Evolutionary conservation across 1,140 invertebrate species (phyloP), one percentile per base, ranked within the genome.

Genomic region (Drosophila ananassae): DNA sequence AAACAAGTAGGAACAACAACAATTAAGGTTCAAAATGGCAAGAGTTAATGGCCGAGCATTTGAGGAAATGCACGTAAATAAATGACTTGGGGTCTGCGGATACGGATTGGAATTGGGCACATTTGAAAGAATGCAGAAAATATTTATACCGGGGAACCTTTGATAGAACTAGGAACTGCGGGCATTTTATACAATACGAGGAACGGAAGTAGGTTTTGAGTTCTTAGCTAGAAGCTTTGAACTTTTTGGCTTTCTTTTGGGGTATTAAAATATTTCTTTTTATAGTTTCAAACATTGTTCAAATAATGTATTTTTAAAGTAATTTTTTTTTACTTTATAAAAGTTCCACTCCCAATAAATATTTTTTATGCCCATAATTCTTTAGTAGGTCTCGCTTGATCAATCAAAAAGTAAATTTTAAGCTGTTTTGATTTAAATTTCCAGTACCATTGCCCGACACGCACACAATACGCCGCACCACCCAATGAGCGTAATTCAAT

Each of bases 11-110:
- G 46, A 74, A 64, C 32, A 74, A 71, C 48, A 71, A 80, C 82
- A 89, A 87, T 89, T 83, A 76, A 79, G 72, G 60, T 87, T 57
- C 62, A 62, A 82, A 73, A 58, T 76, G 53, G 57, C 61, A 82
- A 89, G 87, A 83, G 83, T 66, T 76, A 89, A 82, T 71, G 83
- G 71, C 83, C 79, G 55, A 77, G 64, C 51, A 75, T 64, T 64
- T 59, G 61, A 68, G 60, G 68, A 81, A 84, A 85, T 63, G 66
- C 62, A 60, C 53, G 47, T 51, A 55, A 44, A 44, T 44, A 37
- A 50, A 66, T 55, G 57, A 50, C 63, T 68, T 41, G 9, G 3
- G 50, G 39, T 28, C 52, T 39, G 21, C 9, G 34, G 56, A 21
- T 24, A 24, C 17, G 64, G 39, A 63, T 50, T 55, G 28, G 41